A percentile compares a stretch with the other conserved stretches of the same genome.
phyloP scores from a whole-genome alignment of 2,888 invertebrate genomes.

The Ommatoiulus sabulosus region DNA sequence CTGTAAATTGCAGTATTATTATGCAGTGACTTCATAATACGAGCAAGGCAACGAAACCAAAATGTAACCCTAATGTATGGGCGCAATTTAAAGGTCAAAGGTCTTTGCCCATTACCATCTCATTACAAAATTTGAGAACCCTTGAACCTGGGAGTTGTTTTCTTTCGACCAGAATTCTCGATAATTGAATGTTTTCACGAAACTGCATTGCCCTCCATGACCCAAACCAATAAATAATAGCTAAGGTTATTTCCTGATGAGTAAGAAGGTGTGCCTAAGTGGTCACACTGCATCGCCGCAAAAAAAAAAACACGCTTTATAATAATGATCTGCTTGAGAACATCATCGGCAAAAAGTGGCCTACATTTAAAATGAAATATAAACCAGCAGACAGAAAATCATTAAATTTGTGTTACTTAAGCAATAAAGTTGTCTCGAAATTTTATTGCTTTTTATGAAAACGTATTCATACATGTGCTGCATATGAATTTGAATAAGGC shows the following conservation, averaged over 20 bases:
- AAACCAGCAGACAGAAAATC: neutral
- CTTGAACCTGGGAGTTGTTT: neutral
- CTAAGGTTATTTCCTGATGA: neutral
- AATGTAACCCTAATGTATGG: no score
- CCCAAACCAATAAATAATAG: neutral
- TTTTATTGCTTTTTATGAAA: neutral
- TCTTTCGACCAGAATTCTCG: neutral
- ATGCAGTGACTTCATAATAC: no score
- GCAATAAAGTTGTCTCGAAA: neutral
- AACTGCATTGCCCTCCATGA: neutral
- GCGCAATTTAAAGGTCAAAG: neutral
- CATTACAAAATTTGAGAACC: neutral
- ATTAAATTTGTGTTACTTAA: neutral
- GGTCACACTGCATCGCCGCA: no score
- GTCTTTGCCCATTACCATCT: neutral
- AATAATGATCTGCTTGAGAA: neutral
- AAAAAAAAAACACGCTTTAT: no score
- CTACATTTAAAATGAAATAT: no score
- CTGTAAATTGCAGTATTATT: no score
- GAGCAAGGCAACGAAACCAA: no score
- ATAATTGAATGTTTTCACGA: constrained; percentile 3
- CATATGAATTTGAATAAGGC: no score
- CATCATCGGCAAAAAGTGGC: no score
- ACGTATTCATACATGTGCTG: no score
- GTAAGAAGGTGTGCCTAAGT: no score